Base-by-base conservation (phyloP, 1,140 invertebrate genomes). In the Drosophila ercepeae region DNA sequence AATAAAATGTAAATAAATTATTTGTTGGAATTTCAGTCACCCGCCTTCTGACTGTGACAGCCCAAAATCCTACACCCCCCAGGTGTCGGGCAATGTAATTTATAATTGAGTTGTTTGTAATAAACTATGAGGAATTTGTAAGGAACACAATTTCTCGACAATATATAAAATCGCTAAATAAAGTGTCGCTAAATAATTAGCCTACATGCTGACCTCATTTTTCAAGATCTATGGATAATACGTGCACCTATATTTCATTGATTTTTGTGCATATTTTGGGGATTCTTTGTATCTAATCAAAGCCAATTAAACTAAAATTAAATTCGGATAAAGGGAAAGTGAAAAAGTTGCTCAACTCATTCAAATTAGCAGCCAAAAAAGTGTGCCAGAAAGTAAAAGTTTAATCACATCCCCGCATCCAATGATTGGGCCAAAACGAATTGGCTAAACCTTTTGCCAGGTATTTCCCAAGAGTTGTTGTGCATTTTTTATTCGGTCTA, bases 341-440 rank as follows among this genome's bases (percentile, higher is more conserved):
- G 21, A 65, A 34, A 39, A 58, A 54, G 36, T 64, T 64, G 63
- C 32, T 45, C 46, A 60, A 36, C 29, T 48, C 23, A 21, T 27
- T 13, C 39, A 54, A 29, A 39, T 42, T 27, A 25, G 32, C 16
- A 44, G 63, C 46, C 69, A 73, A 73, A 71, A 65, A 55, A 48
- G 57, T 60, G 72, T 81, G 82, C 82, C 82, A 86, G 82, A 86
- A 88, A 86, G 81, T 86, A 86, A 86, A 81, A 86, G 81, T 86
- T 78, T 60, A 63, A 60, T 44, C 34, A 52, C 61, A 58, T 64
- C 53, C 50, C 54, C 68, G 34, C 52, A 54, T n/a, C 50, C 57
- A 70, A 51, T 74, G 75, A 77, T 77, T 74, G 73, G 76, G 14
- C 44, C 63, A 73, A 88, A 72, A 49, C n/a, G 14, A 44, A 49